These are phyloP conservation scores for Scaptomyza pallida DNA, from an alignment of 1,140 invertebrate genomes.

Conservation along the genomic window DNA sequence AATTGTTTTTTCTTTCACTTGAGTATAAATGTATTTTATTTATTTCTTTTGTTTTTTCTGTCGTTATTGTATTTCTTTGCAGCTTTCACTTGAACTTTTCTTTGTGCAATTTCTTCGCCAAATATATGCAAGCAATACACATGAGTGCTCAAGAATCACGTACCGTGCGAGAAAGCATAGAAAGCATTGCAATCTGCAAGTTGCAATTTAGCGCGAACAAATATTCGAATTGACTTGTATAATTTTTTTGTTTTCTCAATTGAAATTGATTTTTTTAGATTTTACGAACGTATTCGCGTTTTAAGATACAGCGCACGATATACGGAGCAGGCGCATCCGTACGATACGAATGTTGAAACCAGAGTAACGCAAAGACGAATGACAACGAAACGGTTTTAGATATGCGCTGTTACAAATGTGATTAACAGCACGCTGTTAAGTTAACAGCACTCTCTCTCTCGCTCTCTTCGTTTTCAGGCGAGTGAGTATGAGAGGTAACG, in stretches of 20 bases:
- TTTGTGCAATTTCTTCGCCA: constrained; percentile 34
- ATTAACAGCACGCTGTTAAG: not conserved
- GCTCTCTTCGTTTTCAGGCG: not conserved
- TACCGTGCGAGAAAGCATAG: constrained; percentile 19
- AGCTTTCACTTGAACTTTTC: constrained; percentile 71
- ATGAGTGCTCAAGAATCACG: constrained; percentile 48
- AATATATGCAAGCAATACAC: constrained; percentile 33
- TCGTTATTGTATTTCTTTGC: not conserved
- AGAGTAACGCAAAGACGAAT: too few relatives aligned
- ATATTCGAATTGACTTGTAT: constrained; percentile 2
- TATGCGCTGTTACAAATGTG: not conserved
- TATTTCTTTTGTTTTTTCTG: constrained; percentile 25
- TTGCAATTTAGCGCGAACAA: constrained; percentile 7
- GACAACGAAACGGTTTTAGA: not conserved
- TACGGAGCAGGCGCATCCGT: not conserved
- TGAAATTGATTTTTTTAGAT: not conserved
- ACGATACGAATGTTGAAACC: not conserved
- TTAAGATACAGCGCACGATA: constrained; percentile 1
- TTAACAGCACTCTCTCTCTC: not conserved
- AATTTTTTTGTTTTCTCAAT: constrained; percentile 16
- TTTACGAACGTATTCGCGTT: constrained; percentile 6
- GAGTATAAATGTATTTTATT: constrained; percentile 6
- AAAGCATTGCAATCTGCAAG: constrained; percentile 58
- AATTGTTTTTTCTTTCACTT: constrained; percentile 12
- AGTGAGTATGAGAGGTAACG: not conserved